Percentiles rank a stretch among this genome's conserved stretches.
Evolutionary conservation across 2,113 vertebrate species (phyloP).

Genomic region (Dipodomys stephensi): DNA sequence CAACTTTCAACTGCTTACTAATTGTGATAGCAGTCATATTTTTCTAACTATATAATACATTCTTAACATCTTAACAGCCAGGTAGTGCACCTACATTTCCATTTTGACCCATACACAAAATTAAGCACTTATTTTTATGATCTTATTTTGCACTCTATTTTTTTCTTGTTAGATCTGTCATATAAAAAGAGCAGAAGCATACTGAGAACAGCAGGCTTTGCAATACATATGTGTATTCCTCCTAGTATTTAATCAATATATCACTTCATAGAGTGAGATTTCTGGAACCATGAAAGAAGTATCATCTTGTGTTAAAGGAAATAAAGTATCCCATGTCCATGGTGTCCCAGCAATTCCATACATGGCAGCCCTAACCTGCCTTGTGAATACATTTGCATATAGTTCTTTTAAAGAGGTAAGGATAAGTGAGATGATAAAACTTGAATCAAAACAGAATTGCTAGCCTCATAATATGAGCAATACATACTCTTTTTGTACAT

Average conservation of each 20-base stretch:
- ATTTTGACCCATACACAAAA: neutral
- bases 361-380: neutral
- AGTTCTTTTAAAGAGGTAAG: neutral
- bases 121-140: neutral
- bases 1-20: neutral
- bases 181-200: neutral
- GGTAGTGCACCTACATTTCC: neutral
- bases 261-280: slow-evolving; percentile 40
- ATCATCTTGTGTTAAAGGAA: neutral
- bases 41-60: slow-evolving; percentile 18
- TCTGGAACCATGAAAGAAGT: neutral
- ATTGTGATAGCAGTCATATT: neutral
- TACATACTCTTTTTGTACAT: neutral
- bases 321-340: neutral
- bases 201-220: neutral
- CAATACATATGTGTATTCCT: neutral
- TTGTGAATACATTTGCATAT: neutral
- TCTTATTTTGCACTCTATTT: slow-evolving; percentile 10
- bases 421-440: neutral
- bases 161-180: neutral
- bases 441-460: neutral
- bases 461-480: neutral
- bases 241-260: neutral
- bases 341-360: neutral
- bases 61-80: neutral